Evolutionary conservation across 2,888 invertebrate species (phyloP).

Genomic region (Siphonodentalium dalli): DNA sequence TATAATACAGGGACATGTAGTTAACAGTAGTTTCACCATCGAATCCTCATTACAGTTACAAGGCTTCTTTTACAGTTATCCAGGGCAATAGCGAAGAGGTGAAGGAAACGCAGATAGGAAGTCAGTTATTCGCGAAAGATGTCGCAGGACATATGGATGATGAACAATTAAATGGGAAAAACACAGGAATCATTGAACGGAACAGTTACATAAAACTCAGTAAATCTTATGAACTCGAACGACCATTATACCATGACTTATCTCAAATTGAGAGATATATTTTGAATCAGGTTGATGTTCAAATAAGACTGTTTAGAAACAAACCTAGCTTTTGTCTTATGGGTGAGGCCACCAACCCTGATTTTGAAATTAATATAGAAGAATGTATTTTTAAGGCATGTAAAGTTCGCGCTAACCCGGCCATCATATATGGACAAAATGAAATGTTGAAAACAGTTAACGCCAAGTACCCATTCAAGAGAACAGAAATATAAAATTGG

Average conservation of each 20-base stretch:
- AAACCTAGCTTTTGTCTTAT: constrained; percentile 15
- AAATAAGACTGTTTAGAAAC: constrained; percentile 7
- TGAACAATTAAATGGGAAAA: constrained; percentile 5
- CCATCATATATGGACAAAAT: too few relatives aligned
- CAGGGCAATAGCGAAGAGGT: too few relatives aligned
- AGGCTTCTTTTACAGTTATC: constrained; percentile 4
- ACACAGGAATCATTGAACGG: constrained; percentile 1
- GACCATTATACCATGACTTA: constrained; percentile 14
- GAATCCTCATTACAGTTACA: too few relatives aligned
- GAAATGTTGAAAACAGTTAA: too few relatives aligned
- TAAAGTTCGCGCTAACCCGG: too few relatives aligned
- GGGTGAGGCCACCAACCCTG: not conserved
- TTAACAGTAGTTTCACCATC: constrained; percentile 23
- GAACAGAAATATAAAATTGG: too few relatives aligned
- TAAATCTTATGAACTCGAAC: constrained; percentile 7
- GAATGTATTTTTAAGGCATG: too few relatives aligned
- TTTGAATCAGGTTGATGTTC: constrained; percentile 13
- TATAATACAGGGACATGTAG: constrained; percentile 31
- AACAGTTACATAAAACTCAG: not conserved
- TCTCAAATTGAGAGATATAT: constrained; percentile 12
- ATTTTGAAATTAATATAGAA: constrained; percentile 9
- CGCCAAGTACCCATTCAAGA: too few relatives aligned
- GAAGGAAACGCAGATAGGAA: constrained; percentile 11
- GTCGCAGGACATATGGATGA: constrained; percentile 4
- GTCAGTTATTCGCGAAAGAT: constrained; percentile 10